Conservation (phyloP, 2,888 invertebrate species). For the Orthosia incerta region DNA sequence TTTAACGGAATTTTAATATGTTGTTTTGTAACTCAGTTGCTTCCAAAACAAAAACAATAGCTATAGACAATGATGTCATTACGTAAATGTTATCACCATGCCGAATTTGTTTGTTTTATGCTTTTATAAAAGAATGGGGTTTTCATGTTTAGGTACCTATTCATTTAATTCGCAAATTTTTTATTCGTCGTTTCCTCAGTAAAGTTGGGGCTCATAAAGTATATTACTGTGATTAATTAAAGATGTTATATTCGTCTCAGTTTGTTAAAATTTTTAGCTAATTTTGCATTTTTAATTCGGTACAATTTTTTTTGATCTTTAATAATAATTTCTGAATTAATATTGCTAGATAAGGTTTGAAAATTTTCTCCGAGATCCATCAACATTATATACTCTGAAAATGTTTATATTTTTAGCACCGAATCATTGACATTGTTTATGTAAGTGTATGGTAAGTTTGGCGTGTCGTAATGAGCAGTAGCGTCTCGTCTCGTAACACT, state of each 20-base stretch:
- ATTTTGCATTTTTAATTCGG: not conserved
- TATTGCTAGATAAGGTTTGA: not conserved
- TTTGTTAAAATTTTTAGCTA: not conserved
- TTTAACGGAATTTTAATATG: conserved; percentile 33
- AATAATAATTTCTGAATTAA: not conserved
- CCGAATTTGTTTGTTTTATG: conserved; percentile 39
- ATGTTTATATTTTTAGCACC: conserved; percentile 41
- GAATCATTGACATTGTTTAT: conserved; percentile 77
- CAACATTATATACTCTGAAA: conserved; percentile 1
- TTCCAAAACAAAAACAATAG: conserved; percentile 29
- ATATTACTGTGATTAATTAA: not conserved
- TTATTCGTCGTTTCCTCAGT: not conserved
- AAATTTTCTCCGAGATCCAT: not conserved
- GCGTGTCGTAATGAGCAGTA: conserved; percentile 75
- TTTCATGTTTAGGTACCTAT: conserved; percentile 15
- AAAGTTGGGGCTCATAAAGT: not conserved
- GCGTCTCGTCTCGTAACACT: conserved; percentile 73
- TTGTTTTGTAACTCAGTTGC: conserved; percentile 14
- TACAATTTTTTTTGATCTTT: not conserved
- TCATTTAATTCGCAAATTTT: conserved; percentile 1
- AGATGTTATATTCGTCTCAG: not conserved
- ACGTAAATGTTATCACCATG: conserved; percentile 24
- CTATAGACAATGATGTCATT: conserved; percentile 51
- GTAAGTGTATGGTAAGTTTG: conserved; percentile 73
- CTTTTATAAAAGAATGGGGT: conserved; percentile 22